A percentile compares a stretch with the other conserved stretches of the same genome.
These are phyloP conservation scores for Amblyornis subalaris DNA, from an alignment of 2,113 vertebrate genomes.

Conservation along the genomic window DNA sequence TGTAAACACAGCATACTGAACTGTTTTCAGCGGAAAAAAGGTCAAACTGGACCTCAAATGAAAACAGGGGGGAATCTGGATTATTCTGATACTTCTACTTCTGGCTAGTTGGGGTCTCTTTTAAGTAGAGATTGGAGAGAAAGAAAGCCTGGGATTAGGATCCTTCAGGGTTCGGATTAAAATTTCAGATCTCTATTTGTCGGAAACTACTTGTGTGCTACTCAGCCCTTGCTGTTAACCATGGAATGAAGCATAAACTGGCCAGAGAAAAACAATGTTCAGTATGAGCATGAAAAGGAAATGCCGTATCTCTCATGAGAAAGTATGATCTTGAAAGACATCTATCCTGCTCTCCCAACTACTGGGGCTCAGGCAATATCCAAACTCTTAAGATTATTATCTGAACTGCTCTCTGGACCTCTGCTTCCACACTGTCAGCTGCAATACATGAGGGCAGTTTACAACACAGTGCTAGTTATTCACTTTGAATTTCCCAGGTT, in stretches of 20 bases:
- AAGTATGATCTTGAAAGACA: background rate
- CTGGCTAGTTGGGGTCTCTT: background rate
- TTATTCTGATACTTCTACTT: background rate
- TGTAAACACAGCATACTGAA: background rate
- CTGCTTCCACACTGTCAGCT: conserved; percentile 56
- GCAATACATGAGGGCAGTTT: conserved; percentile 58
- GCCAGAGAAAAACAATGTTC: background rate
- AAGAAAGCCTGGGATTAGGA: background rate
- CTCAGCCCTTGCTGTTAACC: background rate
- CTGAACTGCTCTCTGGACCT: conserved; percentile 61
- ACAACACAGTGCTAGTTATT: conserved; percentile 36
- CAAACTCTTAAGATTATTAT: conserved; percentile 35
- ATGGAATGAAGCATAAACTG: background rate
- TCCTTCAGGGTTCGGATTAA: background rate
- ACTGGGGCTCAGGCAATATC: background rate
- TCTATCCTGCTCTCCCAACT: background rate
- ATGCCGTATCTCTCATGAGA: background rate
- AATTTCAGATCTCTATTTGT: background rate
- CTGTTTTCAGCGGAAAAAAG: background rate
- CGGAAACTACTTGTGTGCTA: background rate
- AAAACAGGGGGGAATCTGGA: background rate
- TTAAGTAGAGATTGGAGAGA: background rate
- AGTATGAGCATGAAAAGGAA: background rate
- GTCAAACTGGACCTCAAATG: background rate
- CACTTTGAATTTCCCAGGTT: conserved; percentile 63